These are phyloP conservation scores for Pemphigus obesinymphae DNA, from an alignment of 1,140 invertebrate genomes.

Conservation along the genomic window DNA sequence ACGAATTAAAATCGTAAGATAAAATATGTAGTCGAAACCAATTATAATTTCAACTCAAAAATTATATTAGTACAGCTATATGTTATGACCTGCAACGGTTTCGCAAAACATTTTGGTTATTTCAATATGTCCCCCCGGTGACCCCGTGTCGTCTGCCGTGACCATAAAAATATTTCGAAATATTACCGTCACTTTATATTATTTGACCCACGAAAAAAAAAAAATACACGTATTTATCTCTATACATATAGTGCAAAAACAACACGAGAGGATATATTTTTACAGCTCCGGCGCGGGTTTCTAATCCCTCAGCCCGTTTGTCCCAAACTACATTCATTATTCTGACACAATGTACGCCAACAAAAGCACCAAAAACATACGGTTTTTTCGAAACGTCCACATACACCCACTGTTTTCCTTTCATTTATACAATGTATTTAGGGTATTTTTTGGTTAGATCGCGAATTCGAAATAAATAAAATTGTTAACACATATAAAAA, in stretches of 20 bases:
- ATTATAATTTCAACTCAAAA: no score
- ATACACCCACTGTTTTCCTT: constrained; percentile 12
- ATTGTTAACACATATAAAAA: constrained; percentile 12
- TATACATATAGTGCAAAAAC: not conserved
- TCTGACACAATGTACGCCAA: constrained; percentile 35
- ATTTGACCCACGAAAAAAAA: constrained; percentile 15
- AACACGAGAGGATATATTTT: constrained; percentile 34
- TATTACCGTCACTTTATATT: constrained; percentile 25
- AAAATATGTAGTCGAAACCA: no score
- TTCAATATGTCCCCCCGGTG: not conserved
- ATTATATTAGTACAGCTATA: no score
- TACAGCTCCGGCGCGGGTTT: constrained; percentile 14
- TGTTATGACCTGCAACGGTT: not conserved
- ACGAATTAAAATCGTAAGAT: no score
- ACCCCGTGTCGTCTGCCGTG: not conserved
- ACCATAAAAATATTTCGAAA: not conserved
- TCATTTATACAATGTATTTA: constrained; percentile 36
- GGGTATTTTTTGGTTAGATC: constrained; percentile 23
- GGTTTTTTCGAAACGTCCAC: constrained; percentile 24
- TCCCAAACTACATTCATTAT: constrained; percentile 38
- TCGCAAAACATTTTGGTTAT: not conserved
- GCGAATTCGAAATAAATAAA: constrained; percentile 29
- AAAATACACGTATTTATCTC: constrained; percentile 29
- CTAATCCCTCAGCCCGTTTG: constrained; percentile 37
- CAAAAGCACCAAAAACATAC: constrained; percentile 38